Conservation (phyloP, 2,888 invertebrate genomes). For the Rhagium mordax region DNA sequence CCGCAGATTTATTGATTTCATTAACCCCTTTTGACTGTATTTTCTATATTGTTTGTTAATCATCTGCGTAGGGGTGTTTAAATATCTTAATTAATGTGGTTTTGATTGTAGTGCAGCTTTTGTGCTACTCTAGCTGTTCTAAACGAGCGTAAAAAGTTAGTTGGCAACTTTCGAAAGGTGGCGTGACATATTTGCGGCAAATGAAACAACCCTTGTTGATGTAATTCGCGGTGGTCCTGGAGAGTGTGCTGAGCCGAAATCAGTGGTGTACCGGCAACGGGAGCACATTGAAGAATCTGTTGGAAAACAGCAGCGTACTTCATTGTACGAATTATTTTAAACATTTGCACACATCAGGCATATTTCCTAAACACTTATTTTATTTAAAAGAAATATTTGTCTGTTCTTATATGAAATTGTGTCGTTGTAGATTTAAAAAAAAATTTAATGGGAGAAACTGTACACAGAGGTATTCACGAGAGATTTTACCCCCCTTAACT, state of each 20-base stretch:
- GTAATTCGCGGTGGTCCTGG: slow-evolving; percentile 8
- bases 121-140: neutral
- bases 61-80: neutral
- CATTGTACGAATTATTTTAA: too few species aligned
- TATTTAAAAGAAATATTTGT: too few species aligned
- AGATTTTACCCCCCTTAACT: too few species aligned
- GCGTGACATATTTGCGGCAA: slow-evolving; percentile 23
- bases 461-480: too few species aligned
- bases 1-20: neutral
- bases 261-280: neutral
- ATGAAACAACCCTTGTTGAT: slow-evolving; percentile 19
- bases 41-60: neutral
- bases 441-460: too few species aligned
- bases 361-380: too few species aligned
- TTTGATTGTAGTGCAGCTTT: neutral
- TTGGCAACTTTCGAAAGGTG: slow-evolving; percentile 4
- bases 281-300: neutral
- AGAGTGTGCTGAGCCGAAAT: neutral
- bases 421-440: too few species aligned
- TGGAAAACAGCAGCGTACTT: neutral
- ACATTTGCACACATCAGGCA: too few species aligned
- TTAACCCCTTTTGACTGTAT: neutral
- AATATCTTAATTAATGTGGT: neutral
- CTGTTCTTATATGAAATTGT: too few species aligned
- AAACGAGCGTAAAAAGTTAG: slow-evolving; percentile 7